phyloP scores from a whole-genome alignment of 2,113 vertebrate genomes.

The Odontophorus gujanensis region DNA sequence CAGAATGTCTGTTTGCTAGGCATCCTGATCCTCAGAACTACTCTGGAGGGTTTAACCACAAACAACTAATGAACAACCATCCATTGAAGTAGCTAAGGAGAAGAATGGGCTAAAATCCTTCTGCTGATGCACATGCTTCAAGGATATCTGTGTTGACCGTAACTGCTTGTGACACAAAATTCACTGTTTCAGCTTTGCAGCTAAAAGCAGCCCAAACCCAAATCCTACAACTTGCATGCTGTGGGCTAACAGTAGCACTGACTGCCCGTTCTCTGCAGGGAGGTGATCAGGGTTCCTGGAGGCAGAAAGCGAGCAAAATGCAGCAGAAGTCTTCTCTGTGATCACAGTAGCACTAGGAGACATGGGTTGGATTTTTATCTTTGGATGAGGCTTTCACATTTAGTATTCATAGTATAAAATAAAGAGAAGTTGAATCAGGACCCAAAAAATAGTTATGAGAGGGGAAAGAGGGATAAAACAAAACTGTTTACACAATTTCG shows the following conservation, averaged over 20 bases:
- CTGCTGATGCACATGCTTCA: background rate
- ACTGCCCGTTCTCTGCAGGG: background rate
- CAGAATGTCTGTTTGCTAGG: background rate
- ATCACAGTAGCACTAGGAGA: background rate
- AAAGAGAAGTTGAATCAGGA: background rate
- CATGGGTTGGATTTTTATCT: background rate
- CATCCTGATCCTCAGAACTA: background rate
- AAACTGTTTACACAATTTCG: background rate
- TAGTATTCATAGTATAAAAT: background rate
- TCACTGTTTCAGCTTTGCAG: background rate
- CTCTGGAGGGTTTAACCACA: background rate
- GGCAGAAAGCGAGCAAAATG: background rate
- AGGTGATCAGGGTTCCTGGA: background rate
- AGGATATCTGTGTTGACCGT: background rate
- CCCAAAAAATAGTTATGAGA: background rate
- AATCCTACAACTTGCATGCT: background rate
- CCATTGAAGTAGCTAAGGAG: background rate
- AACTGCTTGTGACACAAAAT: background rate
- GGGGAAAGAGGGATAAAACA: background rate
- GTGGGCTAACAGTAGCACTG: background rate
- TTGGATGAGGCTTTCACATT: background rate
- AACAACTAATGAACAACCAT: background rate
- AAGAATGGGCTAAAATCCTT: background rate
- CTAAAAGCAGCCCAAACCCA: background rate
- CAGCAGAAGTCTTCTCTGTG: background rate